These are phyloP conservation scores for Colletes gigas DNA, from an alignment of 1,140 invertebrate genomes.

Conservation along the genomic window DNA sequence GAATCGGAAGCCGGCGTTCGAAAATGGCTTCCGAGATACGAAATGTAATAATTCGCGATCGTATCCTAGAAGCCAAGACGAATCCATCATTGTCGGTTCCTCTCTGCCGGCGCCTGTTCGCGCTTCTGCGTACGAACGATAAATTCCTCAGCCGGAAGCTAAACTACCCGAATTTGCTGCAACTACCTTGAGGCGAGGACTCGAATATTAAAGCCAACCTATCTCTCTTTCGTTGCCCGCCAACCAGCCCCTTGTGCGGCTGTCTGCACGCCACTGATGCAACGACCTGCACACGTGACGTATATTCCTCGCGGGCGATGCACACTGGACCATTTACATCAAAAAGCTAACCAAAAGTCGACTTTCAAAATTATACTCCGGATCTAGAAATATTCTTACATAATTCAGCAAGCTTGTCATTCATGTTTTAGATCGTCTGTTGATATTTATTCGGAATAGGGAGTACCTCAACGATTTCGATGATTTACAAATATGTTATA, in stretches of 20 bases:
- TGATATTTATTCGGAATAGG: too few species aligned
- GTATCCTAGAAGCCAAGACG: slow-evolving; percentile 2
- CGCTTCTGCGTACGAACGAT: slow-evolving; percentile 21
- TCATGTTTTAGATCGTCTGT: too few species aligned
- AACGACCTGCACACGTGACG: slow-evolving; percentile 11
- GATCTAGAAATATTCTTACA: too few species aligned
- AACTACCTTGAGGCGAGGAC: slow-evolving; percentile 13
- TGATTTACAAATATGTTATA: too few species aligned
- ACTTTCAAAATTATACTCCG: too few species aligned
- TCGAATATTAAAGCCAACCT: slow-evolving; percentile 44
- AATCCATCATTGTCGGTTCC: slow-evolving; percentile 48
- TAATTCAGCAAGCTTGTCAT: too few species aligned
- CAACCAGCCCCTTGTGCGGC: not conserved
- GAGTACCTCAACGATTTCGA: too few species aligned
- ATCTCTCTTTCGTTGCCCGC: not conserved
- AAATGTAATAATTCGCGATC: slow-evolving; percentile 52
- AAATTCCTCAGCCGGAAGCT: slow-evolving; percentile 35
- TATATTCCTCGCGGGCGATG: slow-evolving; percentile 32
- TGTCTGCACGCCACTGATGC: not conserved
- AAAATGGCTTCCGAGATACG: slow-evolving; percentile 15
- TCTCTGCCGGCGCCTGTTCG: not conserved
- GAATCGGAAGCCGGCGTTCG: slow-evolving; percentile 52
- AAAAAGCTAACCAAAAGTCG: too few species aligned
- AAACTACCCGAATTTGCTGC: slow-evolving; percentile 19
- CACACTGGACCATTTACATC: not conserved